A percentile compares a stretch with the other conserved stretches of the same genome.
Evolutionary conservation across 2,113 vertebrate species (phyloP).

Genomic region (Microcebus murinus): DNA sequence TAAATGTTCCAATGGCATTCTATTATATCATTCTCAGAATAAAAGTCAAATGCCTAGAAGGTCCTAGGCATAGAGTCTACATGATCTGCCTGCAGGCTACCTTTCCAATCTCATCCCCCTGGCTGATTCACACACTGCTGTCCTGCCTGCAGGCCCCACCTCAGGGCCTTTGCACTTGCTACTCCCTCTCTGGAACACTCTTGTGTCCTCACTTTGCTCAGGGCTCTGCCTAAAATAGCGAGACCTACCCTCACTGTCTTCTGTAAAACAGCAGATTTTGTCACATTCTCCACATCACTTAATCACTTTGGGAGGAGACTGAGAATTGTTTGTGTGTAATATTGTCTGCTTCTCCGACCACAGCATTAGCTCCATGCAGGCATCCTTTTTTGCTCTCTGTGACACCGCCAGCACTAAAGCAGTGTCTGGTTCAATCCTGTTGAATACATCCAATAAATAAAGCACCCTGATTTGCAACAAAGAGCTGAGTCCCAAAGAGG

Average conservation of each 20-base stretch:
- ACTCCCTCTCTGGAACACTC: background rate
- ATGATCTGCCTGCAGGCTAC: background rate
- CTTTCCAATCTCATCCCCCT: background rate
- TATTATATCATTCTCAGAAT: background rate
- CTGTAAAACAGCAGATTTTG: background rate
- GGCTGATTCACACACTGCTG: accelerated
- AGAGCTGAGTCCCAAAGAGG: background rate
- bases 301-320: background rate
- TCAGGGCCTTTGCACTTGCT: background rate
- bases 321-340: background rate
- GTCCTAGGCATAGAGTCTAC: background rate
- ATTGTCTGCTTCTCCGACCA: background rate
- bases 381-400: background rate
- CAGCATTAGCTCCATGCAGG: background rate
- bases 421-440: background rate
- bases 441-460: background rate
- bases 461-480: background rate
- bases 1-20: background rate
- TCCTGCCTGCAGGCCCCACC: background rate
- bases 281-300: background rate
- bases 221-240: background rate
- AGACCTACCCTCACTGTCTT: background rate
- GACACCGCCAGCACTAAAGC: background rate
- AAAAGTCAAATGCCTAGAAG: background rate
- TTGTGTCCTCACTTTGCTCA: background rate